Evolutionary conservation across 2,888 invertebrate genomes (phyloP).

Genomic region (Andrena dorsata): DNA sequence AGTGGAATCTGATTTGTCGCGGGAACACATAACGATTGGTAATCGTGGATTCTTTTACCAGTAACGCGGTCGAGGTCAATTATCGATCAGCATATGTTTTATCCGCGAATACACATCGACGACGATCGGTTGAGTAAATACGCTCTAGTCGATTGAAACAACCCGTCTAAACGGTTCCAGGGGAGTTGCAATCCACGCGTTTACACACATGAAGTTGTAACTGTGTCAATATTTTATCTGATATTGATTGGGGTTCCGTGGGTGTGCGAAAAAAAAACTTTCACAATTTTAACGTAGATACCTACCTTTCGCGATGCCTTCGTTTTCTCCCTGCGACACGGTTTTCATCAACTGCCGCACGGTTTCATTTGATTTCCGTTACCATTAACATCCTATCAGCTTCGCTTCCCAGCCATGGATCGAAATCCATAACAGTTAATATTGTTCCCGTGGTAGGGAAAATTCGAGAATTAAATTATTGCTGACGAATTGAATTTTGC

Average conservation of each 20-base stretch:
- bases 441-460: conserved; percentile 14
- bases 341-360: background rate
- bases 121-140: conserved; percentile 9
- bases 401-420: conserved; percentile 6
- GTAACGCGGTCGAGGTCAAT: conserved; percentile 8
- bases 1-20: background rate
- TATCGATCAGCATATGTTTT: conserved; percentile 18
- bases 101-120: conserved; percentile 26
- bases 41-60: conserved; percentile 25
- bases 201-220: conserved; percentile 2
- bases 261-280: background rate
- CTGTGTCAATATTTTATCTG: background rate
- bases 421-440: conserved; percentile 22
- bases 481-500: conserved; percentile 57
- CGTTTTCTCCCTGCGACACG: too few relatives aligned
- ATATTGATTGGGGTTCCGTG: background rate
- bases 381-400: conserved; percentile 11
- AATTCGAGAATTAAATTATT: conserved; percentile 51
- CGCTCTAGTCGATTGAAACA: conserved; percentile 26
- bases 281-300: background rate
- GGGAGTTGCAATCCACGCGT: background rate
- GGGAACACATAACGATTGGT: conserved; percentile 13
- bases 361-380: background rate
- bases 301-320: background rate
- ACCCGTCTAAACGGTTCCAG: conserved; percentile 10